Conservation (phyloP, 1,140 invertebrate genomes). For the Bombus pyrosoma region DNA sequence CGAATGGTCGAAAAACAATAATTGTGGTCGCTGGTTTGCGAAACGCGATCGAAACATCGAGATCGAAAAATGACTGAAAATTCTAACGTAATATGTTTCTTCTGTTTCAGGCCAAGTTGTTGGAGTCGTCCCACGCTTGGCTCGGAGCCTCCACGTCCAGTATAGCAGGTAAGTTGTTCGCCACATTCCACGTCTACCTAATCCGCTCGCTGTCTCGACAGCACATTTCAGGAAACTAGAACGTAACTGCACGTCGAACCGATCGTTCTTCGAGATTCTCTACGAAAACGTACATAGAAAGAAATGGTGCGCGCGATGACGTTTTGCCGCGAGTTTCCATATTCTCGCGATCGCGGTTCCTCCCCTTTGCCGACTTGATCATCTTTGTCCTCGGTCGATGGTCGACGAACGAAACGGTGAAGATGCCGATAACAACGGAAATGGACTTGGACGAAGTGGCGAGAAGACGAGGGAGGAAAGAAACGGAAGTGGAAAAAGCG, state of each 20-base stretch:
- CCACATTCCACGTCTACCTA: slow-evolving; percentile 38
- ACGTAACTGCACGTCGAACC: background rate
- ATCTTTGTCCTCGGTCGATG: too few species aligned
- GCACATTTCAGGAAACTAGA: slow-evolving; percentile 55
- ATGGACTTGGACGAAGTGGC: background rate
- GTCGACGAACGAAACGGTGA: too few species aligned
- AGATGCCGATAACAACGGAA: background rate
- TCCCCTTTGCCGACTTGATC: background rate
- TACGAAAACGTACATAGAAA: background rate
- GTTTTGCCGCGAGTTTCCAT: background rate
- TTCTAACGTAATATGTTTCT: background rate
- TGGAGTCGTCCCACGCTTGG: slow-evolving; percentile 95
- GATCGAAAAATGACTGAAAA: background rate
- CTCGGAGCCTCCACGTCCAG: slow-evolving; percentile 92
- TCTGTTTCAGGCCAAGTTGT: slow-evolving; percentile 92
- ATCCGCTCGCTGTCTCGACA: slow-evolving; percentile 38
- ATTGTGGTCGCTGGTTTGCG: too few species aligned
- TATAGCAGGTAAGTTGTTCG: slow-evolving; percentile 90
- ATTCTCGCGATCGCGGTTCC: background rate
- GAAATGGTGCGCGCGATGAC: background rate
- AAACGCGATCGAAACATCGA: too few species aligned
- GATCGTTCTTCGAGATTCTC: background rate
- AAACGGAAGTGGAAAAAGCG: background rate
- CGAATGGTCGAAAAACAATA: too few species aligned
- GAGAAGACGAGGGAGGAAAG: slow-evolving; percentile 1